Conservation (phyloP, 1,140 invertebrate genomes). For the Tetramorium alpestre region DNA sequence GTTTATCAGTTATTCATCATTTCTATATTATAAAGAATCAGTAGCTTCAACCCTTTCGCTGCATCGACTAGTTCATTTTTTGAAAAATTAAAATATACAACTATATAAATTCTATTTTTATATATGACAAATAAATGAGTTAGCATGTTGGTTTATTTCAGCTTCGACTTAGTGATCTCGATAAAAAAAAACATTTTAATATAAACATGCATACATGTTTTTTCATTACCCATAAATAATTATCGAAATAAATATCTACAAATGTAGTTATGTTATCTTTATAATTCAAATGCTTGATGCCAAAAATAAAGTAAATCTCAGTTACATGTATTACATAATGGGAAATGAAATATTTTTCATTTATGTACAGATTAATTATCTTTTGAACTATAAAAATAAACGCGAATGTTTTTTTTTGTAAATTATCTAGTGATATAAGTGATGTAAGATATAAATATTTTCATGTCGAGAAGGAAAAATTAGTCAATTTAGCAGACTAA, state of each 20-base stretch:
- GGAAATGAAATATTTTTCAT: not conserved
- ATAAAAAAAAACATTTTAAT: not conserved
- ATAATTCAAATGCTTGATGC: not conserved
- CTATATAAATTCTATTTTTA: slow-evolving; percentile 11
- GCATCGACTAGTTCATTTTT: slow-evolving; percentile 12
- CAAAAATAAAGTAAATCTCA: not conserved
- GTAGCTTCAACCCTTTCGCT: slow-evolving; percentile 5
- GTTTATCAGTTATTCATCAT: not conserved
- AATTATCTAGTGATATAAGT: not conserved
- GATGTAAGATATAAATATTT: not conserved
- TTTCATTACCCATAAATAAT: not conserved
- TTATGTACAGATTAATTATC: not conserved
- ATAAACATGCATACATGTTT: not conserved
- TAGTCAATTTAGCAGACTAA: not conserved
- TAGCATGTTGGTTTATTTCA: not conserved
- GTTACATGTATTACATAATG: not conserved
- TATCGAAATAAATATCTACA: not conserved
- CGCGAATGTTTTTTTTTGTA: not conserved
- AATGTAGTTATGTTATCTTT: not conserved
- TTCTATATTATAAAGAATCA: not conserved
- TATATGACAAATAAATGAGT: not conserved
- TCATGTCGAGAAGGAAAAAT: not conserved
- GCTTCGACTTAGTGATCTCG: not conserved
- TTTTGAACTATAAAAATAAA: slow-evolving; percentile 10
- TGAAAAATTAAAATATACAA: not conserved